These are phyloP conservation scores for Pterocles orientalis DNA, from an alignment of 2,113 vertebrate species.

Conservation along the genomic window DNA sequence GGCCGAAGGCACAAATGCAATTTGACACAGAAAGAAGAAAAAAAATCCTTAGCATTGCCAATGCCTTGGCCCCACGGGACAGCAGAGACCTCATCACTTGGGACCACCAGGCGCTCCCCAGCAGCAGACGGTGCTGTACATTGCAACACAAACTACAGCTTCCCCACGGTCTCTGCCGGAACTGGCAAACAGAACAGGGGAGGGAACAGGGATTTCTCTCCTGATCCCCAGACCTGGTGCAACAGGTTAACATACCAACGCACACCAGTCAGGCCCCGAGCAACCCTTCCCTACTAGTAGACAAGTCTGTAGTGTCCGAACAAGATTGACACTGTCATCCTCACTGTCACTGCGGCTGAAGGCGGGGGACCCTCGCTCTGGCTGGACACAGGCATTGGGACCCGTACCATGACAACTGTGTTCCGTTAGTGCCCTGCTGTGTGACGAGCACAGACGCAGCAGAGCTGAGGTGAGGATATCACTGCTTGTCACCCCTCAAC, in stretches of 20 bases:
- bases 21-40: background rate
- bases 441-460: background rate
- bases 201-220: background rate
- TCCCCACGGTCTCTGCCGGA: background rate
- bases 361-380: fast-evolving
- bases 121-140: background rate
- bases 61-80: fast-evolving
- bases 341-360: background rate
- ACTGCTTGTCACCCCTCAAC: background rate
- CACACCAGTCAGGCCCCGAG: background rate
- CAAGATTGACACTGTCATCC: background rate
- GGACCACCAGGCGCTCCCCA: background rate
- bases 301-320: background rate
- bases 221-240: background rate
- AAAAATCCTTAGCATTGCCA: background rate
- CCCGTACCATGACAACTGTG: background rate
- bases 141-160: background rate
- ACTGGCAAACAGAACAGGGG: background rate
- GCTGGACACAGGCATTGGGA: background rate
- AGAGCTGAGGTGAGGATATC: background rate
- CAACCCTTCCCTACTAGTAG: background rate
- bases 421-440: background rate
- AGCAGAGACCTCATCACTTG: background rate
- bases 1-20: background rate
- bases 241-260: background rate